phyloP scores from a whole-genome alignment of 2,888 invertebrate species.

The Scaeva pyrastri region DNA sequence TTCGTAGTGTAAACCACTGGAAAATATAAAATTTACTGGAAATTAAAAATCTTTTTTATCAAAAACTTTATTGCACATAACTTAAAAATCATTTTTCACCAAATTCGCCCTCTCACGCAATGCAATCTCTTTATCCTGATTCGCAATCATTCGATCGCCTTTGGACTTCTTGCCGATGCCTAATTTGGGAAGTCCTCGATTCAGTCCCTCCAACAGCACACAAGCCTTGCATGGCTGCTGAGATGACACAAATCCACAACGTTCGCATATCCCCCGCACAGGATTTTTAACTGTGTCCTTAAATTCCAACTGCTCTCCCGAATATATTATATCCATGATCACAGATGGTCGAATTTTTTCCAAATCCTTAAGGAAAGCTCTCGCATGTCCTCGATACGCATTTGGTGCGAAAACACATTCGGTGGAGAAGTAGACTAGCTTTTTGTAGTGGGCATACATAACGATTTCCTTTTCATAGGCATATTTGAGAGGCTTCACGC shows the following conservation, averaged over 20 bases:
- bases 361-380: constrained; percentile 96
- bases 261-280: constrained; percentile 90
- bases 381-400: constrained; percentile 96
- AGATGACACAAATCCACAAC: constrained; percentile 96
- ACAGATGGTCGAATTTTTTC: constrained; percentile 96
- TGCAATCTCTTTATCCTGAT: constrained; percentile 84
- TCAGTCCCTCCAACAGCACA: constrained; percentile 96
- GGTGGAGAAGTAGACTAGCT: constrained; percentile 98
- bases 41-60: neutral
- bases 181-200: constrained; percentile 94
- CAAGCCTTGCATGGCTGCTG: constrained; percentile 99
- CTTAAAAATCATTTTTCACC: constrained; percentile 84
- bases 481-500: constrained; percentile 98
- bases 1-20: neutral
- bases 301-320: constrained; percentile 93
- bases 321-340: constrained; percentile 97
- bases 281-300: constrained; percentile 94
- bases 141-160: constrained; percentile 88
- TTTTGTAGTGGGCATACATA: constrained; percentile 99
- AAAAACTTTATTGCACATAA: constrained; percentile 28
- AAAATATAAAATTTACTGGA: neutral
- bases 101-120: constrained; percentile 82
- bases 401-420: constrained; percentile 99
- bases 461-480: constrained; percentile 99
- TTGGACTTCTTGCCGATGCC: constrained; percentile 96